Evolutionary conservation across 2,113 vertebrate species (phyloP).

Genomic region (Formicarius rufipectus): DNA sequence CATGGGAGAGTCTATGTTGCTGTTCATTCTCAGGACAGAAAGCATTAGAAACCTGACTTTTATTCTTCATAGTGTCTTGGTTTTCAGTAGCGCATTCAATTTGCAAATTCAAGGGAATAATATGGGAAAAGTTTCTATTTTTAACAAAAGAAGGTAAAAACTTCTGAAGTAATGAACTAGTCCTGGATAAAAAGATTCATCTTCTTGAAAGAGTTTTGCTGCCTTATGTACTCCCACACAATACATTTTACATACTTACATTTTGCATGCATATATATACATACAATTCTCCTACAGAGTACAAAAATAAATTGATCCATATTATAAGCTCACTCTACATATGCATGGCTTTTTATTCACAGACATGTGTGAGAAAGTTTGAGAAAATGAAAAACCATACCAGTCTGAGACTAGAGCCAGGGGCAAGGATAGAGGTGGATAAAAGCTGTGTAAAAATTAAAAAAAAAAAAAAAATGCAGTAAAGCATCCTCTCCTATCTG

Average conservation of each 20-base stretch:
- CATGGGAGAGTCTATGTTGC: neutral
- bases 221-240: slow-evolving; percentile 57
- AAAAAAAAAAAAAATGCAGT: neutral
- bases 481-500: neutral
- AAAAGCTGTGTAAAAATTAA: neutral
- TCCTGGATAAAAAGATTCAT: slow-evolving; percentile 46
- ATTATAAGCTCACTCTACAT: slow-evolving; percentile 57
- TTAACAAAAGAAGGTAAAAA: slow-evolving; percentile 62
- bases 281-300: slow-evolving; percentile 43
- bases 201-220: slow-evolving; percentile 55
- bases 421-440: neutral
- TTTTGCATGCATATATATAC: slow-evolving; percentile 66
- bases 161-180: slow-evolving; percentile 50
- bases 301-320: slow-evolving; percentile 62
- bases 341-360: slow-evolving; percentile 45
- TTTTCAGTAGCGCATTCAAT: neutral
- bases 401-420: neutral
- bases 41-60: slow-evolving; percentile 1
- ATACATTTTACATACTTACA: slow-evolving; percentile 53
- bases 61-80: neutral
- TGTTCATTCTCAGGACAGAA: slow-evolving; percentile 7
- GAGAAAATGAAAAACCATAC: slow-evolving; percentile 11
- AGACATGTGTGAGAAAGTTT: slow-evolving; percentile 57
- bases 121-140: slow-evolving; percentile 62
- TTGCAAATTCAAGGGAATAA: slow-evolving; percentile 16